These are phyloP conservation scores for Nymphalis urticae DNA, from an alignment of 2,888 invertebrate genomes.

Conservation along the genomic window DNA sequence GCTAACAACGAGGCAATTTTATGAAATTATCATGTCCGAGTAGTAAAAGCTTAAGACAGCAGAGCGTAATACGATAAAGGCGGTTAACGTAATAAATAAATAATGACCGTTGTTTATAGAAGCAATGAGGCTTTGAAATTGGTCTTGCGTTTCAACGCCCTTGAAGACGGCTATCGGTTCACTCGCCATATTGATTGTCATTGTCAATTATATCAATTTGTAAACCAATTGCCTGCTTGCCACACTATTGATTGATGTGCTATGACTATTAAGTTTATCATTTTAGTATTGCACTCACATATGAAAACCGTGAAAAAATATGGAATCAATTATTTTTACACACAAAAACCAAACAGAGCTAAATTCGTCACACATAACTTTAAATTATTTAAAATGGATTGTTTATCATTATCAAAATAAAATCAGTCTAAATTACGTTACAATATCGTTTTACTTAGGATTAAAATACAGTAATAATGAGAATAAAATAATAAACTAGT, in stretches of 20 bases:
- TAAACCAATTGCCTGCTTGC: constrained; percentile 46
- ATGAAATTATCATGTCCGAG: constrained; percentile 37
- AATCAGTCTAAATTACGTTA: too few relatives aligned
- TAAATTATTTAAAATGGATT: too few relatives aligned
- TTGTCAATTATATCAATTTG: constrained; percentile 54
- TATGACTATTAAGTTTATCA: too few relatives aligned
- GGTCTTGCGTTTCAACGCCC: constrained; percentile 46
- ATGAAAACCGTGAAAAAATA: too few relatives aligned
- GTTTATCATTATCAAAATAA: too few relatives aligned
- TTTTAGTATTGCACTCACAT: too few relatives aligned
- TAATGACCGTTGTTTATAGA: constrained; percentile 40
- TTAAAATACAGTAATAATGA: too few relatives aligned
- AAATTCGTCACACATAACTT: too few relatives aligned
- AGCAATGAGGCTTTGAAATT: constrained; percentile 43
- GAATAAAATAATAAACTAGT: neutral
- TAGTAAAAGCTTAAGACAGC: constrained; percentile 32
- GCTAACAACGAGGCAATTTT: constrained; percentile 34
- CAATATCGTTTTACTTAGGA: too few relatives aligned
- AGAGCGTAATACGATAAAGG: constrained; percentile 30
- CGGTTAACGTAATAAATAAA: constrained; percentile 38
- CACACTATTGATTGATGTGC: constrained; percentile 1
- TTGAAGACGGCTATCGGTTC: constrained; percentile 46
- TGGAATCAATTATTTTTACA: too few relatives aligned
- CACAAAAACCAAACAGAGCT: too few relatives aligned
- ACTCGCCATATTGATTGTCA: constrained; percentile 54